Evolutionary conservation across 2,888 invertebrate genomes (phyloP), one percentile per base, ranked within the genome.

Genomic region (Hyposoter didymator): DNA sequence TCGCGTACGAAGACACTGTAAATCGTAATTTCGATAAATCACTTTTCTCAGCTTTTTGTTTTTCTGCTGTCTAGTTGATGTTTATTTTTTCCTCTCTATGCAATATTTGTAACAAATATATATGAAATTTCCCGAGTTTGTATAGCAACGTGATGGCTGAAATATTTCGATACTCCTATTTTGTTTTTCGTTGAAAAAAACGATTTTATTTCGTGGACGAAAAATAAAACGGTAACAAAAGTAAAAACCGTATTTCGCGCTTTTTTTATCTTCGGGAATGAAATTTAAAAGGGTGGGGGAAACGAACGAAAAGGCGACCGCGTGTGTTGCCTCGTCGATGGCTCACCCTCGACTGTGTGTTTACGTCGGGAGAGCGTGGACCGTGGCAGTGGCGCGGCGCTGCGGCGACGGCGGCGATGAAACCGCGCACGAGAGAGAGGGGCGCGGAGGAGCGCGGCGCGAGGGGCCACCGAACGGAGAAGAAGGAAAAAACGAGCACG

Each of bases 361-460:
- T 88, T 87, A 87, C 88, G 87, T 87, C 85, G 84, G 91, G 88
- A 94, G 94, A 82, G 95, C 95, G 92, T 95, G 95, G 84, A 94
- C 95, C 91, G 95, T 95, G 93, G 95, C 93, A 70, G 95, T 95
- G 78, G 95, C 95, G 91, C 84, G 95, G 84, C 74, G 85, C 80
- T 74, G 87, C 88, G 78, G 86, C 67, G 82, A 73, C 80, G 84
- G 82, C 81, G 82, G 88, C 49, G 83, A 74, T 35, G 87, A 67
- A 4, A 81, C 76, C 35, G 80, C 81, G 78, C 83, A 70, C 47
- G 59, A 83, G 82, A 6, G 82, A 6, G 85, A 84, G 69, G 89
- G 67, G 88, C 66, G 39, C 14, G 55, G 7, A 8, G 28, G 87
- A 83, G 66, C 76, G 88, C 47, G 80, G 88, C 89, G 88, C 80